Conservation (phyloP, 2,888 invertebrate species). For the Drosophila fulvimacula region DNA sequence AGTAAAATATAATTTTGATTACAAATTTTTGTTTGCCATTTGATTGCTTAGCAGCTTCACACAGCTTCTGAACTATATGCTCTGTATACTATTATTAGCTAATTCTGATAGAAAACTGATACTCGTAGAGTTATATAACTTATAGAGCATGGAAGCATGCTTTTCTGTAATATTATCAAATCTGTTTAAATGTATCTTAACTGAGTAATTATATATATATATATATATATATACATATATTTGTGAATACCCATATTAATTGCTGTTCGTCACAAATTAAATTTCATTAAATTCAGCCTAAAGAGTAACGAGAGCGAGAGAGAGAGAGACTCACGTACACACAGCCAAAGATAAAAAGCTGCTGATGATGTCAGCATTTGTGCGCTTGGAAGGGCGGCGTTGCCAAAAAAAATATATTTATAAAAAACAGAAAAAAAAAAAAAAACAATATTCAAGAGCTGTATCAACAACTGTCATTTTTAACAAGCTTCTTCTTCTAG, state of each 20-base stretch:
- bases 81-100: not conserved
- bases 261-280: slow-evolving; percentile 20
- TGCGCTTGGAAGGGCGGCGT: slow-evolving; percentile 14
- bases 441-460: slow-evolving; percentile 34
- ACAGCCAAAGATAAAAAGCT: not conserved
- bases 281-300: slow-evolving; percentile 23
- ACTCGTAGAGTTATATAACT: not conserved
- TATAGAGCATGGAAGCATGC: not conserved
- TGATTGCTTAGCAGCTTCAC: not conserved
- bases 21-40: not conserved
- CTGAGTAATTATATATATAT: not conserved
- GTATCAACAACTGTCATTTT: slow-evolving; percentile 54
- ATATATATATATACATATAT: too few relatives aligned
- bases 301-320: not conserved
- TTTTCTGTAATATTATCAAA: not conserved
- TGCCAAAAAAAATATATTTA: slow-evolving; percentile 30
- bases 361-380: slow-evolving; percentile 47
- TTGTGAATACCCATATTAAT: slow-evolving; percentile 4
- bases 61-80: not conserved
- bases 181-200: not conserved
- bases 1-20: not conserved
- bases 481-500: slow-evolving; percentile 26
- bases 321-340: slow-evolving; percentile 4
- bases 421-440: slow-evolving; percentile 10
- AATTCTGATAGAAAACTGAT: not conserved